Evolutionary conservation across 2,888 invertebrate genomes (phyloP), one percentile per base, ranked within the genome.

Genomic region (Keiferia lycopersicella): DNA sequence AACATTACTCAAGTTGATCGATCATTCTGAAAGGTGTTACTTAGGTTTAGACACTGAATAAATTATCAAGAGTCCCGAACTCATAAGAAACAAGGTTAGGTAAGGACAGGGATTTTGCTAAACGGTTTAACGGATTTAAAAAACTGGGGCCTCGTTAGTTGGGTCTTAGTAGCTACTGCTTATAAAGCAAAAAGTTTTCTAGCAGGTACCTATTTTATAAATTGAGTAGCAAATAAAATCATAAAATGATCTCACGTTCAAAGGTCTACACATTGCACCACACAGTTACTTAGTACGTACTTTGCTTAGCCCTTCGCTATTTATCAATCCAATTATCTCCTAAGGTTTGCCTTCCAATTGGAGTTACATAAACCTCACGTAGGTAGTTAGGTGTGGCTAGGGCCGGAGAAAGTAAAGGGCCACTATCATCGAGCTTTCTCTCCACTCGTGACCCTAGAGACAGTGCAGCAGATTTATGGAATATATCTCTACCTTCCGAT

Each of bases 401-500:
- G 59, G 58, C 69, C 69, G 79, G 88, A 83, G 91, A 90, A 91
- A 91, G 91, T 87, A 81, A 82, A 87, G 87, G 87, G 84, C 83
- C 79, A 69, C 39, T 74, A 70, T 71, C 71, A 70, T 73, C 68
- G 71, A 79, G 82, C 85, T 89, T 88, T 90, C 89, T 84, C 87
- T 78, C 75, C 73, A 80, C 79, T 73, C 69, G 70, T 81, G 84
- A 85, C 84, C 84, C 78, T 79, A 71, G 71, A 70, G 69, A 71
- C 61, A 66, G 66, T 16, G 45, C 60, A 41, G 39, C 45, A 60
- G 22, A 58, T 39, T 34, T 16, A 34, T 34, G 26, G 51, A 20
- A 45, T 45, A 50, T 20, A 50, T 0, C 20, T 50, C 16, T n/a
- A 45, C 6, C 12, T 48, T 1, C 11, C 20, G 20, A 20, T 50